These are phyloP conservation scores for Ornithoptera priamus DNA, from an alignment of 2,888 invertebrate species.

Conservation along the genomic window DNA sequence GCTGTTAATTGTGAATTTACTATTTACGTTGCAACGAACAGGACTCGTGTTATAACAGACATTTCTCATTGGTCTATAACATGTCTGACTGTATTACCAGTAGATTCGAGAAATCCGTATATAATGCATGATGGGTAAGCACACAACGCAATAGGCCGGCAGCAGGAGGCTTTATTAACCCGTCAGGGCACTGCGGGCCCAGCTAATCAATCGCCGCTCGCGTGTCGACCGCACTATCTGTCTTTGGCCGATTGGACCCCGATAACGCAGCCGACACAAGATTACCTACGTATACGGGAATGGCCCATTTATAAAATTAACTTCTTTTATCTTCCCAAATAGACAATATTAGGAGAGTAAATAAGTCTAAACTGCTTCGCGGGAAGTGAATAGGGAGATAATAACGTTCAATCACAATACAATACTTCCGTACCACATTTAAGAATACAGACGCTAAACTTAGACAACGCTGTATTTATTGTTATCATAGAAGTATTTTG, in stretches of 20 bases:
- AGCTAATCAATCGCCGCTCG: slow-evolving; percentile 78
- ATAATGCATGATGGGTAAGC: slow-evolving; percentile 63
- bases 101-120: slow-evolving; percentile 58
- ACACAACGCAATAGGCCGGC: slow-evolving; percentile 73
- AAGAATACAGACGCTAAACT: too few relatives aligned
- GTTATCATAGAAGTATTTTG: background rate
- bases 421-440: slow-evolving; percentile 28
- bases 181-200: slow-evolving; percentile 72
- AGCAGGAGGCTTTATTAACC: slow-evolving; percentile 74
- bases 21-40: too few relatives aligned
- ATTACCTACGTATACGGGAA: slow-evolving; percentile 73
- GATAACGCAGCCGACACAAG: slow-evolving; percentile 72
- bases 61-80: slow-evolving; percentile 36
- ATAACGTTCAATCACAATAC: slow-evolving; percentile 46
- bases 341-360: slow-evolving; percentile 66
- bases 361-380: slow-evolving; percentile 62
- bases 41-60: too few relatives aligned
- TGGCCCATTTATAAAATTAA: slow-evolving; percentile 77
- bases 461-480: background rate
- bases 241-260: slow-evolving; percentile 74
- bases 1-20: too few relatives aligned
- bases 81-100: slow-evolving; percentile 62
- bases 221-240: slow-evolving; percentile 78
- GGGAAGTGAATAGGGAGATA: slow-evolving; percentile 56
- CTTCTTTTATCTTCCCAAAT: slow-evolving; percentile 73